These are phyloP conservation scores for Balearica regulorum DNA, from an alignment of 2,797 vertebrate species.

Conservation along the genomic window DNA sequence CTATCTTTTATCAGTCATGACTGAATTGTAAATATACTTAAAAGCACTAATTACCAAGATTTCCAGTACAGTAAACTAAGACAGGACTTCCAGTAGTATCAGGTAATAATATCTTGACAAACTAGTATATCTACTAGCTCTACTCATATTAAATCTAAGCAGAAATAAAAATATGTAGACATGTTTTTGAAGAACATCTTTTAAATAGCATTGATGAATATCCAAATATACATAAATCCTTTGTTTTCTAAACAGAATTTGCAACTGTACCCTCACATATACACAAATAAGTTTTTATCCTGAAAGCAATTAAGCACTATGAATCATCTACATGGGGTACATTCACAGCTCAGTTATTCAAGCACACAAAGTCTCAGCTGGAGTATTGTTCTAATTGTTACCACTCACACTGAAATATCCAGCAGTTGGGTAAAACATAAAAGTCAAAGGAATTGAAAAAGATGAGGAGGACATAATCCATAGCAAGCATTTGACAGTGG, in stretches of 20 bases:
- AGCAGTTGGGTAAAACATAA: background rate
- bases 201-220: background rate
- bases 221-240: background rate
- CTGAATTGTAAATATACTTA: background rate
- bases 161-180: background rate
- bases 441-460: background rate
- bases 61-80: background rate
- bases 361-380: background rate
- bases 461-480: background rate
- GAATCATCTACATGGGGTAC: background rate
- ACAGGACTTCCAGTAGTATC: background rate
- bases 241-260: background rate
- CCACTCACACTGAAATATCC: background rate
- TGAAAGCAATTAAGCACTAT: background rate
- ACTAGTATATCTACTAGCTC: background rate
- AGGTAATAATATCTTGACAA: background rate
- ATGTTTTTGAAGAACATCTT: background rate
- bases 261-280: background rate
- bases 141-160: background rate
- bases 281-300: background rate
- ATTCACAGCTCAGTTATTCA: background rate
- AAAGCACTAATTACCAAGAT: background rate
- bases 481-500: background rate
- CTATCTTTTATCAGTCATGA: background rate
- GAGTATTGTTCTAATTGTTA: background rate